These are phyloP conservation scores for Otus sunia DNA, from an alignment of 2,113 vertebrate species.

Conservation along the genomic window DNA sequence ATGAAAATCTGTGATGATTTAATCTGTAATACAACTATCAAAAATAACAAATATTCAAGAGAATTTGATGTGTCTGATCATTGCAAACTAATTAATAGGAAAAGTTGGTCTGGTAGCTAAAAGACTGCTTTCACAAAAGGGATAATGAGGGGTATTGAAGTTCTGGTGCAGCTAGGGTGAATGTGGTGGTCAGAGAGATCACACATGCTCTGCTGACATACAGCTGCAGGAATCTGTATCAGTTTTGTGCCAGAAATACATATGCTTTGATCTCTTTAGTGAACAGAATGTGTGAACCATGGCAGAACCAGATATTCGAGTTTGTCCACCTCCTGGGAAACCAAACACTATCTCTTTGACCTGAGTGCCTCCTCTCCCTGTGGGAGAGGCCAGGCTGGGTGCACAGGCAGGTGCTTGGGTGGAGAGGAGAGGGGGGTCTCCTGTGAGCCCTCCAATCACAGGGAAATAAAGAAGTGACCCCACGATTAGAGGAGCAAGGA, in stretches of 20 bases:
- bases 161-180: not conserved
- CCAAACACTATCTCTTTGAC: not conserved
- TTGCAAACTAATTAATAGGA: not conserved
- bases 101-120: not conserved
- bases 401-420: not conserved
- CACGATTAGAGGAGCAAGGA: rapidly evolving
- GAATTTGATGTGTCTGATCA: not conserved
- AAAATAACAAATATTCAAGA: not conserved
- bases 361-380: rapidly evolving
- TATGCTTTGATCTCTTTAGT: not conserved
- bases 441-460: not conserved
- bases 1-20: not conserved
- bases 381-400: not conserved
- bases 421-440: not conserved
- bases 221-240: not conserved
- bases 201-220: not conserved
- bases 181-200: rapidly evolving
- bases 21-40: not conserved
- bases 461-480: rapidly evolving
- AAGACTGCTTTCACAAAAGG: not conserved
- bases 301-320: conserved; percentile 21
- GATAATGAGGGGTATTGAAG: rapidly evolving
- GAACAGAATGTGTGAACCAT: not conserved
- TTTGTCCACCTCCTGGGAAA: not conserved
- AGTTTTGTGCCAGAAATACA: not conserved